Base-by-base conservation (phyloP, 1,140 invertebrate species). In the Nautilus pompilius region DNA sequence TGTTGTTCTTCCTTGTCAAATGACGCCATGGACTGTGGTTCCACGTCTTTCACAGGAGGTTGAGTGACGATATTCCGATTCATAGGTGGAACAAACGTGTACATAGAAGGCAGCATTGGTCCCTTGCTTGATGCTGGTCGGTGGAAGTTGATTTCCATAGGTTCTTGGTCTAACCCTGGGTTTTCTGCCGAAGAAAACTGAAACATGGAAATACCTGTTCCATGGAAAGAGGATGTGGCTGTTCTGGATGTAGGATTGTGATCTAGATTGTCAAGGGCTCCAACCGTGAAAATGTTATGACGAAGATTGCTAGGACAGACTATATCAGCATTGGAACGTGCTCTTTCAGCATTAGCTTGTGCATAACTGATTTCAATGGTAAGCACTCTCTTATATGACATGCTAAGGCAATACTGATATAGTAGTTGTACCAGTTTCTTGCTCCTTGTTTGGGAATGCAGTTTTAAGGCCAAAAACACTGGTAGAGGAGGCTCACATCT, bases 221-320 rank as follows among this genome's bases (percentile, higher is more conserved):
- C 49, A 24, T 53, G 49, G 49, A 74, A 74, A 13, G 66, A 74
- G 5, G 46, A 24, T 24, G 1, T 54, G 46, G 65, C 58, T 22
- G 62, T 69, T 29, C 62, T 73, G 5, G 65, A 57, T 36, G 61
- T 36, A 5, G 66, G 73, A 63, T 73, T 71, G 45, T 73, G 69
- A 36, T 73, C 71, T 36, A 68, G 65, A 48, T 72, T 71, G 54
- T 73, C 66, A 26, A 71, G n/a, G 5, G 66, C 49, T 17, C 17
- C 49, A 17, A 53, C 49, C 26, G 49, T 53, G 49, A 53, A 53
- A 53, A 1, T 53, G 22, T 53, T 10, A 13, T 13, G 13, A 53
- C 49, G 49, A 17, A 53, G 26, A 53, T 53, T 53, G 17, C 17
- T 53, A 53, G 49, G 49, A 53, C 49, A 53, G 49, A 53, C 13